Evolutionary conservation across 2,888 invertebrate genomes (phyloP), one percentile per base, ranked within the genome.

Genomic region (Noctua pronuba): DNA sequence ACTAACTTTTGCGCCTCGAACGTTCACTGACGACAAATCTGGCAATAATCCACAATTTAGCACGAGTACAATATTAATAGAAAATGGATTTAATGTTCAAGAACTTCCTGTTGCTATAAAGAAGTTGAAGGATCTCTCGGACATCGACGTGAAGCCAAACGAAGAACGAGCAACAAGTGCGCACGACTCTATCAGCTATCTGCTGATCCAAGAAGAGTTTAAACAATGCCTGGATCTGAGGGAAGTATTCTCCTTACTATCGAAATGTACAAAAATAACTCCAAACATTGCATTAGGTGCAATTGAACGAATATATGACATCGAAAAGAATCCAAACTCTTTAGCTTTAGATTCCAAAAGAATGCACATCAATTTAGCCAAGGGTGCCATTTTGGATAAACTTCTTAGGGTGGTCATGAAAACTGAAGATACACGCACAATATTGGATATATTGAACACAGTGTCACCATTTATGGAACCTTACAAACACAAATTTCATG

Each of bases 41-140:
- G 89, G 89, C 60, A 91, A 89, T 84, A 92, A 90, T 85, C 92
- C 93, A 71, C 95, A 95, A 82, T 95, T 94, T 80, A 93, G 91
- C 75, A 94, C 92, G 72, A 96, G 95, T 84, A 97, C 97, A 18
- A 97, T 98, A 77, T 92, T 98, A 67, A 94, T 98, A 74, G 98
- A 98, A 94, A 97, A 97, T 91, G 98, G 98, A 8, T 93, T 96
- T n/a, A 96, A 97, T 75, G 97, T 98, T 38, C 97, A 97, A 88
- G 98, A 98, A 91, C 95, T 98, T 69, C 98, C 98, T 3, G 94
- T 98, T 24, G 97, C 98, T 73, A 97, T 98, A 44, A 96, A 97
- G 75, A 97, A 95, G 90, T 89, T 97, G 52, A 95, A 93, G 88
- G 94, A 97, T 85, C 87, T 97, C 52, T 89, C 93, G 11, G 93